Conservation (phyloP, 35 echinoderm and acorn worm genomes). For the Stichopus chloronotus region DNA sequence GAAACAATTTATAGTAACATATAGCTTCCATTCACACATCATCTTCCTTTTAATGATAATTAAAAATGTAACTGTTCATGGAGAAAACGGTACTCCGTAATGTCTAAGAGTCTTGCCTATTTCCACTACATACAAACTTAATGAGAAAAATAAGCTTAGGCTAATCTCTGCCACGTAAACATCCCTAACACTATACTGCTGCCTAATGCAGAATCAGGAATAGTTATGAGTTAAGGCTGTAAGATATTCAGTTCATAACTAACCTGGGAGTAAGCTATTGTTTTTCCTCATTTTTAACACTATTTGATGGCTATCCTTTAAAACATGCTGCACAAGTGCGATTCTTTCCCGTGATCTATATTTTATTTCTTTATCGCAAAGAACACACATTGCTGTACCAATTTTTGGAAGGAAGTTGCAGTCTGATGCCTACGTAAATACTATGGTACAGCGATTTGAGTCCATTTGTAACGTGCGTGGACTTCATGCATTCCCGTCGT, state of each 20-base stretch:
- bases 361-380: conserved; percentile 26
- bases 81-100: no score
- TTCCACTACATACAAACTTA: no score
- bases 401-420: background rate
- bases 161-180: no score
- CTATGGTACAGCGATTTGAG: background rate
- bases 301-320: background rate
- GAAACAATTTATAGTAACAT: no score
- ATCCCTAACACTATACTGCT: no score
- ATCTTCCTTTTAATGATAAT: no score
- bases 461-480: background rate
- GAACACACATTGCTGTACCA: conserved; percentile 15
- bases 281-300: background rate
- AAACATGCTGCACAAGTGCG: background rate
- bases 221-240: no score
- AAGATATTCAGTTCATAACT: conserved; percentile 6
- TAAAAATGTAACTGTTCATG: no score
- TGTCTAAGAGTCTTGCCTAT: no score
- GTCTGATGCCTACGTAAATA: background rate
- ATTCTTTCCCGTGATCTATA: conserved; percentile 20
- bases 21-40: no score
- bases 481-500: background rate
- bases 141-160: no score
- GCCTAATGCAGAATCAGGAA: no score
- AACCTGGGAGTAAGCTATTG: conserved; percentile 1